phyloP scores from a whole-genome alignment of 2,888 invertebrate genomes.

The Sinohyriopsis cumingii region DNA sequence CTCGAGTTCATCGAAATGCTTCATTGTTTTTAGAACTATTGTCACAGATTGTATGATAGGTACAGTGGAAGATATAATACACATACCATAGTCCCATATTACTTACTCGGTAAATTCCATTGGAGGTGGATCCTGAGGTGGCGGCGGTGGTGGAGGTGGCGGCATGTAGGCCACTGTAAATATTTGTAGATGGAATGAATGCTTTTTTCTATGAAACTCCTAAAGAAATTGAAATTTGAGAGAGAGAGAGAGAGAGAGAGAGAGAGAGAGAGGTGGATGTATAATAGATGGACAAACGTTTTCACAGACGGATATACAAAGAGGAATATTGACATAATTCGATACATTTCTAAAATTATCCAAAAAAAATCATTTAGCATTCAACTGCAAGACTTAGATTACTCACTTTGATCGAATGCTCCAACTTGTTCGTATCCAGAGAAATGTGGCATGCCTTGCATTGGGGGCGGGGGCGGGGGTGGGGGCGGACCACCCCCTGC shows the following conservation, averaged over 20 bases:
- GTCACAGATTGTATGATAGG: no score
- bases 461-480: conserved; percentile 19
- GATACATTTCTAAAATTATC: neutral
- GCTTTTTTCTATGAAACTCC: no score
- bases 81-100: neutral
- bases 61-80: no score
- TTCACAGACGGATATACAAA: neutral
- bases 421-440: conserved; percentile 30
- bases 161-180: conserved; percentile 39
- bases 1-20: no score
- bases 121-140: conserved; percentile 41
- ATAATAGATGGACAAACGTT: no score
- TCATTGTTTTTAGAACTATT: no score
- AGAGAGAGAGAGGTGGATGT: no score
- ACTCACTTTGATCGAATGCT: conserved; percentile 36
- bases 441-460: conserved; percentile 30
- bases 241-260: neutral
- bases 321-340: neutral
- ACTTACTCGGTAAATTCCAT: conserved; percentile 44
- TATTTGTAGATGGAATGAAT: no score
- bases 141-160: conserved; percentile 45
- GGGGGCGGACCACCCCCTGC: conserved; percentile 15
- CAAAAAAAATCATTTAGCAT: neutral
- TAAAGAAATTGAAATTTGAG: neutral
- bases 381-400: neutral